phyloP scores from a whole-genome alignment of 2,113 vertebrate genomes.

The Alexandromys fortis region DNA sequence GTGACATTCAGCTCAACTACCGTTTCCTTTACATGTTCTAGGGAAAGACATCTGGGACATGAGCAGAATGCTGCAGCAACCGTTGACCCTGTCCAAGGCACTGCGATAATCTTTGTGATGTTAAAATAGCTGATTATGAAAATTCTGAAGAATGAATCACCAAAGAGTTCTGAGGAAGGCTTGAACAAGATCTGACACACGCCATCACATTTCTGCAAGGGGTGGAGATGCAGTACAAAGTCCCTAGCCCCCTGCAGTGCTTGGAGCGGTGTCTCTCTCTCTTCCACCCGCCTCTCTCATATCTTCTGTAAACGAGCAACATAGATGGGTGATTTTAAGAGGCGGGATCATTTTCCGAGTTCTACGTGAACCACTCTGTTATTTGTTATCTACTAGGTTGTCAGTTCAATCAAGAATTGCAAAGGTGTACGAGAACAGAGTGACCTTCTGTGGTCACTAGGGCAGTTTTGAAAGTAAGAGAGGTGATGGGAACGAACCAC shows the following conservation, averaged over 20 bases:
- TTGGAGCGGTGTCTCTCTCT: not conserved
- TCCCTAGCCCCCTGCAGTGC: not conserved
- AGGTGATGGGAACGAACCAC: not conserved
- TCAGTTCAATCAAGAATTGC: not conserved
- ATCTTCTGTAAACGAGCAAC: not conserved
- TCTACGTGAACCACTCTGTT: not conserved
- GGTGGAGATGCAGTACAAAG: not conserved
- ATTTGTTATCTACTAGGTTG: not conserved
- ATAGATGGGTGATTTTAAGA: not conserved
- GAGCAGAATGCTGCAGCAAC: not conserved
- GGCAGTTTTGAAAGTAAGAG: not conserved
- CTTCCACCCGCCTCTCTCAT: not conserved
- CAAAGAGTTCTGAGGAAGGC: not conserved
- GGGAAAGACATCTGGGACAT: not conserved
- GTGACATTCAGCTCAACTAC: not conserved
- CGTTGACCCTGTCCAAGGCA: not conserved
- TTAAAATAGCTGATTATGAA: not conserved
- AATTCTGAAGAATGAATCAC: slow-evolving; percentile 4
- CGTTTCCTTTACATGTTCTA: not conserved
- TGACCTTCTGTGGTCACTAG: not conserved
- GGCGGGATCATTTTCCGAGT: not conserved
- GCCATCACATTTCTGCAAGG: not conserved
- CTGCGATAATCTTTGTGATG: slow-evolving; percentile 2
- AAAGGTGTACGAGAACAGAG: not conserved
- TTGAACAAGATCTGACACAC: not conserved